phyloP scores from a whole-genome alignment of 2,797 vertebrate species.

The Orientallactaga sibirica region DNA sequence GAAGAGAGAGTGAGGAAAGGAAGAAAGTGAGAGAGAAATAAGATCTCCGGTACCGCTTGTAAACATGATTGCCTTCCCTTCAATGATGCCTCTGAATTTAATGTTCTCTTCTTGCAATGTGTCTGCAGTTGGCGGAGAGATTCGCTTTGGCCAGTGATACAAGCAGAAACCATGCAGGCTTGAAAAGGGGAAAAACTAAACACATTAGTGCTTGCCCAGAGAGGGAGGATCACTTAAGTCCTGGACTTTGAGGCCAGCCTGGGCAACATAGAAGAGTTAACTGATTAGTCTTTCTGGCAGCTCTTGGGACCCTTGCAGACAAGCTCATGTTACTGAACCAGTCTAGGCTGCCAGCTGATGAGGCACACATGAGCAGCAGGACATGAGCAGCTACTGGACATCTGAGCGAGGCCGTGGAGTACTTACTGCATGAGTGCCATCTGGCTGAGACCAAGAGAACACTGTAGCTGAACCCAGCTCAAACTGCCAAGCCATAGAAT shows the following conservation, averaged over 20 bases:
- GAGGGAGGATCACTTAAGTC: no score
- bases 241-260: no score
- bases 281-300: not conserved
- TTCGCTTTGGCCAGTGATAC: slow-evolving; percentile 5
- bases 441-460: not conserved
- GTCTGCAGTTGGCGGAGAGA: not conserved
- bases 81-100: not conserved
- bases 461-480: not conserved
- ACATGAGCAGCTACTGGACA: not conserved
- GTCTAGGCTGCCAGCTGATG: not conserved
- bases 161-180: not conserved
- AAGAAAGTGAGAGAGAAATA: no score
- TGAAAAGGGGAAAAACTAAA: not conserved
- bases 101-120: not conserved
- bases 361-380: not conserved
- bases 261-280: no score
- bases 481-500: not conserved
- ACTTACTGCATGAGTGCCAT: not conserved
- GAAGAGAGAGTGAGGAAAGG: not conserved
- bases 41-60: no score
- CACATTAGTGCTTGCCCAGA: not conserved
- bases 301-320: not conserved
- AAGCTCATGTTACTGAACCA: not conserved
- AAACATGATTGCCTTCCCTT: not conserved
- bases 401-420: not conserved